phyloP scores from a whole-genome alignment of 2,888 invertebrate species.

The Apotomis turbidana region DNA sequence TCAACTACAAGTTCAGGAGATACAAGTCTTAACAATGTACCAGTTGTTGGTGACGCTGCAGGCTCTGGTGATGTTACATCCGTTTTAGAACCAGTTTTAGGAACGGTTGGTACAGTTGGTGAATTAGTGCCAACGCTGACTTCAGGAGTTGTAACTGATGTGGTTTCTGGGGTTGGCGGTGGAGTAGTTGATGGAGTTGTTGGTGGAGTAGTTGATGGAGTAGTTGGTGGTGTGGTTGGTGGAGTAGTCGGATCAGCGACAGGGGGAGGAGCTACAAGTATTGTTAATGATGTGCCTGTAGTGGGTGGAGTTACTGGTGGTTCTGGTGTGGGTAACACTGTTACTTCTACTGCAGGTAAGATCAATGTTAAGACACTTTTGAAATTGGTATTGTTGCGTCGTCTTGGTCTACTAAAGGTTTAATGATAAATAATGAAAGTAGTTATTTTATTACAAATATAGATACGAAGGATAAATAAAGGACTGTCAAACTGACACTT shows the following conservation, averaged over 20 bases:
- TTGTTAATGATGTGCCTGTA: not conserved
- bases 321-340: not conserved
- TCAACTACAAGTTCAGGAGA: too few species aligned
- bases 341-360: not conserved
- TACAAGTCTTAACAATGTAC: not conserved
- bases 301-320: not conserved
- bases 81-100: not conserved
- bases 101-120: not conserved
- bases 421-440: too few species aligned
- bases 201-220: not conserved
- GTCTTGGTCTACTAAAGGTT: not conserved
- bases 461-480: too few species aligned
- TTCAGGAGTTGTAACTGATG: not conserved
- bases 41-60: not conserved
- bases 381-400: not conserved
- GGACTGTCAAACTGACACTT: too few species aligned
- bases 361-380: not conserved
- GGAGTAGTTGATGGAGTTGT: not conserved
- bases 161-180: not conserved
- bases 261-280: not conserved
- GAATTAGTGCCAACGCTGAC: too few species aligned
- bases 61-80: not conserved
- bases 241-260: too few species aligned
- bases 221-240: not conserved
- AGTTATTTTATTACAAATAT: too few species aligned